Conservation (phyloP, 2,113 vertebrate species). For the Ageneiosus marmoratus region DNA sequence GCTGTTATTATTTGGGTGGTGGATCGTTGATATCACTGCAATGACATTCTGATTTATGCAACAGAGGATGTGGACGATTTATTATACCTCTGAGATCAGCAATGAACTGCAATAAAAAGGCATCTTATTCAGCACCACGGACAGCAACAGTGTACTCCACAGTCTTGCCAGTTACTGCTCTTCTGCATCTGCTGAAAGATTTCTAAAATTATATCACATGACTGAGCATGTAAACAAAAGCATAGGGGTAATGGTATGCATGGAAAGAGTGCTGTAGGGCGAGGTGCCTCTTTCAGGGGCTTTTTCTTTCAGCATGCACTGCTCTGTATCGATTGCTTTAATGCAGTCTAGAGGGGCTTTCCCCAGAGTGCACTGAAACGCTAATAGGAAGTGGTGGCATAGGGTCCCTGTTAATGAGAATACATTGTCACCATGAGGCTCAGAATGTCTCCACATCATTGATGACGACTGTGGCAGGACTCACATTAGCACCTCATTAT, state of each 20-base stretch:
- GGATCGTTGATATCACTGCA: too few species aligned
- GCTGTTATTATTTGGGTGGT: too few species aligned
- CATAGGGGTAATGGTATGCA: conserved; percentile 7
- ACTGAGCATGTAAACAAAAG: conserved; percentile 15
- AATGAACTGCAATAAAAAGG: conserved; percentile 3
- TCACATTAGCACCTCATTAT: background rate
- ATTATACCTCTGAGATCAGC: conserved; percentile 6
- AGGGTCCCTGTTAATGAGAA: conserved; percentile 44
- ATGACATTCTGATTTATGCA: background rate
- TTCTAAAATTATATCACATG: conserved; percentile 6
- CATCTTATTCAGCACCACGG: conserved; percentile 51
- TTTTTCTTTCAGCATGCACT: conserved; percentile 43
- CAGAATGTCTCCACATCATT: conserved; percentile 30
- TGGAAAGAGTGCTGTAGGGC: conserved; percentile 29
- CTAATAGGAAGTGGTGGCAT: conserved; percentile 58
- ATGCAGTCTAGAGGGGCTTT: conserved; percentile 56
- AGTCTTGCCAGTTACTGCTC: background rate
- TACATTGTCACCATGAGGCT: conserved; percentile 16
- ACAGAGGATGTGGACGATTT: background rate
- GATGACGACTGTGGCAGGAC: background rate
- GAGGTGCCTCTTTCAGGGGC: conserved; percentile 45
- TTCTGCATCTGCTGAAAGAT: background rate
- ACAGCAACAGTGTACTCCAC: conserved; percentile 48
- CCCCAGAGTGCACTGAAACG: conserved; percentile 48
- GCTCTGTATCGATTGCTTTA: conserved; percentile 58